phyloP scores from a whole-genome alignment of 2,888 invertebrate genomes.

The Lymantria monacha region DNA sequence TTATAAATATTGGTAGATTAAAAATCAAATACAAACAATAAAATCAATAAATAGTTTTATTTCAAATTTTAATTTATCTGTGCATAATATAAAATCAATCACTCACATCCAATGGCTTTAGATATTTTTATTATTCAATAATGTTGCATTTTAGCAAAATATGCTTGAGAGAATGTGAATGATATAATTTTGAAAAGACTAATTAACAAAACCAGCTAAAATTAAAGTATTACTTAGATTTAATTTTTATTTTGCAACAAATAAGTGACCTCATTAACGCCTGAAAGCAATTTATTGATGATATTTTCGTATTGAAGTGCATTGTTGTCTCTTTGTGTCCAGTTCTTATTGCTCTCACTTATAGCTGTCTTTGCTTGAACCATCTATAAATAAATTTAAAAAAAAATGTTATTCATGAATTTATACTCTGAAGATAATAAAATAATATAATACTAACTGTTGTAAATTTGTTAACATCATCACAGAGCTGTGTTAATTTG shows the following conservation, averaged over 20 bases:
- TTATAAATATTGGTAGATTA: too few relatives aligned
- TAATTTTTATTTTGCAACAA: constrained; percentile 60
- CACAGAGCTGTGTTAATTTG: constrained; percentile 55
- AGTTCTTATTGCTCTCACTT: constrained; percentile 50
- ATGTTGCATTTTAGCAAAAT: too few relatives aligned
- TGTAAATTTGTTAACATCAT: constrained; percentile 64
- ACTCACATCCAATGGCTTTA: too few relatives aligned
- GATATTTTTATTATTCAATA: too few relatives aligned
- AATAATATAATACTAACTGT: constrained; percentile 43
- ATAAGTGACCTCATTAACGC: constrained; percentile 66
- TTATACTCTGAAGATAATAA: background rate
- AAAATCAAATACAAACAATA: too few relatives aligned
- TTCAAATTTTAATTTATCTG: too few relatives aligned
- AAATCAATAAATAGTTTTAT: too few relatives aligned
- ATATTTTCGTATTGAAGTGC: constrained; percentile 55
- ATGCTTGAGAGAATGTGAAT: too few relatives aligned
- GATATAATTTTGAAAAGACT: too few relatives aligned
- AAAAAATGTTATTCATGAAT: background rate
- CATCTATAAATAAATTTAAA: constrained; percentile 51
- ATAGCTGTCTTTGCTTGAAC: constrained; percentile 58
- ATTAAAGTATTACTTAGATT: constrained; percentile 7
- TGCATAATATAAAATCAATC: too few relatives aligned
- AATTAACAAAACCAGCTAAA: too few relatives aligned
- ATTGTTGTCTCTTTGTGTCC: constrained; percentile 35
- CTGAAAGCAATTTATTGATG: constrained; percentile 58